Evolutionary conservation across 2,888 invertebrate species (phyloP).

Genomic region (Hyppa rectilinea): DNA sequence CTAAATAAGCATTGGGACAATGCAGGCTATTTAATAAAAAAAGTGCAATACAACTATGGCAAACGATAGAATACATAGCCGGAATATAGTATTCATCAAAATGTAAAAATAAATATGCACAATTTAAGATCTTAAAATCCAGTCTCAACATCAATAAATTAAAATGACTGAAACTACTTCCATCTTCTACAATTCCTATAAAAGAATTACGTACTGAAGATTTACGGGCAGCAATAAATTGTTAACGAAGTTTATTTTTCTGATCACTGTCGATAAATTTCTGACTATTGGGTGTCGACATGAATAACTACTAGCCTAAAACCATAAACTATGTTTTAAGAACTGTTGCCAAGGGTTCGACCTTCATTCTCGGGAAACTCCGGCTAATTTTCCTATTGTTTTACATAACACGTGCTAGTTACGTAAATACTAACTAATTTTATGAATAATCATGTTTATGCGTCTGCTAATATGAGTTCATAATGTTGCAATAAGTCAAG

Average conservation of each 20-base stretch:
- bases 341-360: slow-evolving; percentile 31
- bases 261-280: slow-evolving; percentile 29
- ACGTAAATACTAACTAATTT: slow-evolving; percentile 6
- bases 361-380: slow-evolving; percentile 36
- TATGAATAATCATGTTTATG: neutral
- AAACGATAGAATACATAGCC: neutral
- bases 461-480: neutral
- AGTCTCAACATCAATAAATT: neutral
- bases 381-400: slow-evolving; percentile 4
- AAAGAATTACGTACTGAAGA: slow-evolving; percentile 13
- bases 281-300: slow-evolving; percentile 27
- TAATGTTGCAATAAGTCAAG: neutral
- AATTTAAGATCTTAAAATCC: neutral
- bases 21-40: too few species aligned
- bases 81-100: neutral
- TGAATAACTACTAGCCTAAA: slow-evolving; percentile 6
- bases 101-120: neutral
- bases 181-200: neutral
- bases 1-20: too few species aligned
- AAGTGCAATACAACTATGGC: too few species aligned
- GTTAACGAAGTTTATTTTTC: slow-evolving; percentile 29
- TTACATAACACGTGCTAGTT: neutral
- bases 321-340: slow-evolving; percentile 25
- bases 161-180: slow-evolving; percentile 13
- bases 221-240: slow-evolving; percentile 23